Conservation (phyloP, 2,888 invertebrate genomes). For the Teinopalpus imperialis region DNA sequence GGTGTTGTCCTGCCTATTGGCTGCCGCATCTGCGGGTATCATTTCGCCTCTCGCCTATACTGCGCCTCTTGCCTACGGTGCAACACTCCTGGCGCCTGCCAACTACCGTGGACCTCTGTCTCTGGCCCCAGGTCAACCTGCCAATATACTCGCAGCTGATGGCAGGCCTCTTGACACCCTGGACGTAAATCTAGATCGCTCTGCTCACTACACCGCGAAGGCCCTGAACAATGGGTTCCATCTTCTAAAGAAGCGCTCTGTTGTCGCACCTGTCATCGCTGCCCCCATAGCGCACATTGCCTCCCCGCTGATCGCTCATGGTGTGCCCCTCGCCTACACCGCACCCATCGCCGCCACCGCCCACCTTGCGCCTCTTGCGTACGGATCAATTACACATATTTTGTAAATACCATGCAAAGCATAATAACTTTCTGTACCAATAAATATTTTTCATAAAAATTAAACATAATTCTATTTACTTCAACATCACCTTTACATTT, state of each 20-base stretch:
- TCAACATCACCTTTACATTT: no score
- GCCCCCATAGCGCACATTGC: conserved; percentile 32
- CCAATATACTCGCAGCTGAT: conserved; percentile 63
- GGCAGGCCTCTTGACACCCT: conserved; percentile 72
- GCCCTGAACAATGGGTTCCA: conserved; percentile 54
- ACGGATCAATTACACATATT: not conserved
- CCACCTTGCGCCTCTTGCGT: not conserved
- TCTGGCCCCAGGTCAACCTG: conserved; percentile 70
- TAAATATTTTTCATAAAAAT: no score
- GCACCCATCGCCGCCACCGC: conserved; percentile 30
- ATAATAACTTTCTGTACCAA: not conserved
- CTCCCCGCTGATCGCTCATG: conserved; percentile 31
- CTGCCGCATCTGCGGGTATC: conserved; percentile 73
- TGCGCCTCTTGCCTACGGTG: conserved; percentile 41
- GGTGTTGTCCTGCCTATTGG: conserved; percentile 84
- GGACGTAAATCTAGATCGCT: conserved; percentile 70
- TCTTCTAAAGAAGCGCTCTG: conserved; percentile 53
- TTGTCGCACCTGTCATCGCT: conserved; percentile 37
- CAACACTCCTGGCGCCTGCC: conserved; percentile 41
- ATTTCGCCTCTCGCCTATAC: conserved; percentile 37
- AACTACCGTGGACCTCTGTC: conserved; percentile 69
- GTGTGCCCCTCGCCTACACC: conserved; percentile 39
- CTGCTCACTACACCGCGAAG: conserved; percentile 66
- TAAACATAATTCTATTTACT: no score
- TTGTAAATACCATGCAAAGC: not conserved